phyloP scores from a whole-genome alignment of 30 jellyfish, hydroid and myxozoan species.

The Pseudorhiza aurosa region DNA sequence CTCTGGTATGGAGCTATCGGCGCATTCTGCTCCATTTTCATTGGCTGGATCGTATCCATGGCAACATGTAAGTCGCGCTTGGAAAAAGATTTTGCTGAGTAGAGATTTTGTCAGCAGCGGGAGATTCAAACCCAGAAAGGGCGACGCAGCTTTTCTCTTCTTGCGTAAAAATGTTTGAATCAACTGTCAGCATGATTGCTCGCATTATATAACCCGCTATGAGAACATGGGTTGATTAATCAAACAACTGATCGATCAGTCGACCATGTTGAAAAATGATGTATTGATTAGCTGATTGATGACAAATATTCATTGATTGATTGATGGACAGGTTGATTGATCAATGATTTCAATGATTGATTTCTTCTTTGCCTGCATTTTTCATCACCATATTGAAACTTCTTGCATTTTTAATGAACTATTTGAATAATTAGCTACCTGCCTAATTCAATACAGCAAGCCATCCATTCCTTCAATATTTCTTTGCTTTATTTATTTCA shows the following conservation, averaged over 20 bases:
- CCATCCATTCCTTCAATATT: background rate
- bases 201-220: too few species aligned
- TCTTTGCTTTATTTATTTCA: background rate
- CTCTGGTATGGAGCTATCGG: slow-evolving; percentile 65
- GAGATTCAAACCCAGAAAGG: too few species aligned
- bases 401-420: too few species aligned
- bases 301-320: background rate
- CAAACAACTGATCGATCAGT: too few species aligned
- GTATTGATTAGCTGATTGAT: too few species aligned
- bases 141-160: background rate
- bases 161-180: background rate
- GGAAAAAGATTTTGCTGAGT: too few species aligned
- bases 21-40: slow-evolving; percentile 9
- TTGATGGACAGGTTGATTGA: background rate
- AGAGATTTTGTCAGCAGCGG: too few species aligned
- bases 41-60: slow-evolving; percentile 52
- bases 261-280: too few species aligned
- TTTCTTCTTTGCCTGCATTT: background rate
- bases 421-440: too few species aligned
- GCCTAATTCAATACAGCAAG: too few species aligned
- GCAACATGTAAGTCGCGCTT: slow-evolving; percentile 25
- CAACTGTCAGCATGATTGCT: background rate
- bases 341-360: background rate
- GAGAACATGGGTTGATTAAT: too few species aligned
- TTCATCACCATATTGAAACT: too few species aligned